A percentile compares a stretch with the other conserved stretches of the same genome.
Evolutionary conservation across 2,113 vertebrate genomes (phyloP).

Genomic region (Okapia johnstoni): DNA sequence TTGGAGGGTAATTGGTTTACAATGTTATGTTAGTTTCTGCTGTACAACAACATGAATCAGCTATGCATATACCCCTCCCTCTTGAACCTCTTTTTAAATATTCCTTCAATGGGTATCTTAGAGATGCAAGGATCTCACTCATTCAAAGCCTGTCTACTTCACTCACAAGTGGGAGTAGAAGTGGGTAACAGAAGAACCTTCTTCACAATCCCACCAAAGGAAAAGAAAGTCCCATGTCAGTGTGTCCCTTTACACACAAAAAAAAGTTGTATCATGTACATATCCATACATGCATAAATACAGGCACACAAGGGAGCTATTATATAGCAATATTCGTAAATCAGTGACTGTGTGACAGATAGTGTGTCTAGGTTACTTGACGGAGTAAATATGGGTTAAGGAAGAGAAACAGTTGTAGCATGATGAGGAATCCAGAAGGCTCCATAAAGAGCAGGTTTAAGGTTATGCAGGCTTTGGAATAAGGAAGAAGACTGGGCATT

Average conservation of each 20-base stretch:
- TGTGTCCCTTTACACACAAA: background rate
- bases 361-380: background rate
- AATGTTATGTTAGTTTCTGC: background rate
- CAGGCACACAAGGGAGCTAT: background rate
- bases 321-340: background rate
- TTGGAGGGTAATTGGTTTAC: background rate
- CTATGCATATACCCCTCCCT: background rate
- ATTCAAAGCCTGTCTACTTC: background rate
- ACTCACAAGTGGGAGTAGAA: background rate
- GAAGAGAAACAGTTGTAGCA: background rate
- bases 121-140: background rate
- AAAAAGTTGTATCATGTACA: background rate
- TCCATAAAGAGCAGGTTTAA: background rate
- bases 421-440: background rate
- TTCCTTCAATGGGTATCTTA: background rate
- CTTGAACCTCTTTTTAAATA: constrained; percentile 7
- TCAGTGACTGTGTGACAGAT: background rate
- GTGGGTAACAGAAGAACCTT: background rate
- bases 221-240: background rate
- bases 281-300: background rate
- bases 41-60: background rate
- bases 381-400: background rate
- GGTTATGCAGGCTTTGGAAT: background rate
- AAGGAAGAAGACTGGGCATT: background rate
- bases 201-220: background rate